Percentiles rank a stretch among this genome's conserved stretches.
phyloP scores from a whole-genome alignment of 2,888 invertebrate genomes.

The Onchidella celtica region DNA sequence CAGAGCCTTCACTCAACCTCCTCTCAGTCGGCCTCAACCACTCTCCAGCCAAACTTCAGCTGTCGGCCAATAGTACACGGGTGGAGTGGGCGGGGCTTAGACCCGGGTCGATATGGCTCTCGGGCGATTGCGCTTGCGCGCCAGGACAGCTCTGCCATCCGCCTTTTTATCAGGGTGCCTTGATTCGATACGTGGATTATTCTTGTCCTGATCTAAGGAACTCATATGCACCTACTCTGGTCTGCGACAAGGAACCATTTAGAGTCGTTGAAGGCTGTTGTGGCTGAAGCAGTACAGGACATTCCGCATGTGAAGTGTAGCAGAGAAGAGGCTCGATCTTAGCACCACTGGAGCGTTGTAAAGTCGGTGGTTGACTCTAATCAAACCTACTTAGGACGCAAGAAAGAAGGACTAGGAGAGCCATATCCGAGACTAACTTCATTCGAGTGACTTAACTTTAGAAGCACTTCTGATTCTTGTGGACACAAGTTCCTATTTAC shows the following conservation, averaged over 20 bases:
- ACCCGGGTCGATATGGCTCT: slow-evolving; percentile 38
- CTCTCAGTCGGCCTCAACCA: background rate
- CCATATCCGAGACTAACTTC: background rate
- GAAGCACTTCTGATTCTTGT: background rate
- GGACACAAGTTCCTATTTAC: background rate
- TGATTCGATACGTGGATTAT: slow-evolving; percentile 28
- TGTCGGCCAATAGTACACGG: slow-evolving; percentile 21
- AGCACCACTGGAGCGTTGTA: slow-evolving; percentile 23
- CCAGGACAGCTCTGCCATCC: background rate
- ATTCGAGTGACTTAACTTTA: background rate
- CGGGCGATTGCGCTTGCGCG: slow-evolving; percentile 37
- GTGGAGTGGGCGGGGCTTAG: slow-evolving; percentile 26
- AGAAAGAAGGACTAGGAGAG: background rate
- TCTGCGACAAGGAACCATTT: slow-evolving; percentile 37
- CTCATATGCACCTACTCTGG: slow-evolving; percentile 20
- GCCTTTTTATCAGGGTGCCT: slow-evolving; percentile 33
- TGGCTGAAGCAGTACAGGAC: background rate
- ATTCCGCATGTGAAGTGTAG: slow-evolving; percentile 34
- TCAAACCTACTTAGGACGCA: background rate
- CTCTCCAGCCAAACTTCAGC: slow-evolving; percentile 6
- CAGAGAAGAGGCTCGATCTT: slow-evolving; percentile 6
- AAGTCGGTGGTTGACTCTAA: background rate
- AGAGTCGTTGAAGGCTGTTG: slow-evolving; percentile 30
- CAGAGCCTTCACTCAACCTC: slow-evolving; percentile 20
- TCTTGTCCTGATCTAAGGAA: background rate